Base-by-base conservation (phyloP, 2,113 vertebrate species). In the Chrysemys picta region DNA sequence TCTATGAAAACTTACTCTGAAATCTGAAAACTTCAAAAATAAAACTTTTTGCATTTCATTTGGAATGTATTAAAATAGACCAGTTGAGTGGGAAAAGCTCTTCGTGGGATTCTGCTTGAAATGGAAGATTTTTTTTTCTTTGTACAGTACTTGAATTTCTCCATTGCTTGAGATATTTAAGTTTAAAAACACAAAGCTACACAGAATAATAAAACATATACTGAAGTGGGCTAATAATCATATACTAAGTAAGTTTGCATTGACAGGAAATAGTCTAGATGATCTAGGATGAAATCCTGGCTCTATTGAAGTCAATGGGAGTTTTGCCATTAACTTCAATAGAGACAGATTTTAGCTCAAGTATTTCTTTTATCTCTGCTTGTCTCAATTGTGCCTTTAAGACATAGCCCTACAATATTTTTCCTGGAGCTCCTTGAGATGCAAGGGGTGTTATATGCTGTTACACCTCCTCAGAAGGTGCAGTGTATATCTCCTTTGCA, bases 341-440 rank as follows among this genome's bases (percentile, higher is more conserved):
- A 45, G 25, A 78, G 13, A 12, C 24, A 27, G 19, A 2, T 72
- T 72, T 78, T 78, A 45, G 42, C 42, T 6, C 22, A 45, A 78
- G 3, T 89, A 9, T 82, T 93, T 42, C 80, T 13, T n/a, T 42
- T 3, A 42, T 9, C 38, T 94, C 80, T 82, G 25, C 76, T 72
- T 25, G 83, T 80, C 12, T 75, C 14, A 82, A 42, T 27, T 96
- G 91, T 94, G 29, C 6, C 85, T 95, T 93, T 42, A 94, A 65
- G 49, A 7, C 81, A 59, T 27, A 57, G 42, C 9, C 81, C 9
- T 21, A 42, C n/a, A 78, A 16, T 47, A 78, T 19, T 12, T 42
- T 82, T 82, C 27, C 54, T 92, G 1, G 54, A 45, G 42, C 14
- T 35, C 42, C 59, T 56, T 88, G 80, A 42, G 27, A 82, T 72